Evolutionary conservation across 2,797 vertebrate species (phyloP).

Genomic region (Galago senegalensis): DNA sequence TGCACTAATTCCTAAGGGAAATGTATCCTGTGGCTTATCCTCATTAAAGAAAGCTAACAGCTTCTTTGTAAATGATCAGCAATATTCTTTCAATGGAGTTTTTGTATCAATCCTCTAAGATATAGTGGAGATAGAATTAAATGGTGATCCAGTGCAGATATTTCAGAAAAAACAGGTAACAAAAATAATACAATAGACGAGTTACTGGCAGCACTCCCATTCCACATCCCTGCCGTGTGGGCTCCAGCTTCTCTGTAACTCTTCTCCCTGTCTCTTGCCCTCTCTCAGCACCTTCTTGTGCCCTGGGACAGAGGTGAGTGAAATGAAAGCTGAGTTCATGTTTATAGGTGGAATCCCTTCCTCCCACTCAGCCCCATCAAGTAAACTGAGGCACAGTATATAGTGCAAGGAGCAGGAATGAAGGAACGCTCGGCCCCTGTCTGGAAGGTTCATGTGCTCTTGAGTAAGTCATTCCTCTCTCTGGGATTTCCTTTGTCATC

Average conservation of each 20-base stretch:
- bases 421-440: background rate
- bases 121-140: background rate
- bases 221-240: background rate
- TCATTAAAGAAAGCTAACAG: conserved; percentile 11
- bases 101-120: background rate
- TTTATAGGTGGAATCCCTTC: rapidly evolving
- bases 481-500: background rate
- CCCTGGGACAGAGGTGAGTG: background rate
- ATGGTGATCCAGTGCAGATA: background rate
- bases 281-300: background rate
- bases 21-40: background rate
- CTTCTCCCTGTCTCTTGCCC: background rate
- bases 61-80: background rate
- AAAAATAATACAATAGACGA: background rate
- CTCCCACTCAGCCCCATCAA: background rate
- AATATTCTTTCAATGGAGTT: background rate
- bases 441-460: background rate
- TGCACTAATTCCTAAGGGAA: conserved; percentile 3
- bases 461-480: background rate
- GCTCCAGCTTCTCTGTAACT: background rate
- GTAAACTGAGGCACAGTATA: background rate
- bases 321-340: background rate
- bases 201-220: background rate
- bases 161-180: conserved; percentile 16
- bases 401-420: background rate